These are phyloP conservation scores for Temnothorax longispinosus DNA, from an alignment of 1,140 invertebrate genomes.

Conservation along the genomic window DNA sequence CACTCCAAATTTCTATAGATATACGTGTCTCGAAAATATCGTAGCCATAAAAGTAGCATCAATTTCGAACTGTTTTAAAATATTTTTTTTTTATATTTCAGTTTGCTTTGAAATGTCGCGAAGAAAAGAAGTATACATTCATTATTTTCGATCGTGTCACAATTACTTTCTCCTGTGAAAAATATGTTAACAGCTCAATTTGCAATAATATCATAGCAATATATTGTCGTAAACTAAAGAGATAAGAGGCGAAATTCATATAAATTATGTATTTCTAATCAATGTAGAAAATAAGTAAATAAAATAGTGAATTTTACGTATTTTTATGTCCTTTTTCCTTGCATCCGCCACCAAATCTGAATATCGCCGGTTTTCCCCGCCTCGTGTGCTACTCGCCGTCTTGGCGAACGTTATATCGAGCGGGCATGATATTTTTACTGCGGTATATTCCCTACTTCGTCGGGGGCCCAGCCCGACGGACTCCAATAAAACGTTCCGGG, in stretches of 20 bases:
- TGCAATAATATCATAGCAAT: not conserved
- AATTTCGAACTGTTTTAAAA: not conserved
- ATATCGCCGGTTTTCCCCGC: slow-evolving; percentile 11
- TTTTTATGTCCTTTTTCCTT: not conserved
- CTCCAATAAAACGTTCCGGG: slow-evolving; percentile 52
- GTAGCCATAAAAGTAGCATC: not conserved
- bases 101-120: not conserved
- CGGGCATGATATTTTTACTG: slow-evolving; percentile 42
- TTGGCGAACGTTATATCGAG: slow-evolving; percentile 43
- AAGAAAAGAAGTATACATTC: not conserved
- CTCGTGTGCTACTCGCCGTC: not conserved
- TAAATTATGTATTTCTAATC: not conserved
- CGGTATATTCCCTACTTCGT: slow-evolving; percentile 44
- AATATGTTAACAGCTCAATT: not conserved
- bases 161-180: not conserved
- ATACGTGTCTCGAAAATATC: not conserved
- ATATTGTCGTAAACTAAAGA: not conserved
- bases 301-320: not conserved
- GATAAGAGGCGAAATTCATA: not conserved
- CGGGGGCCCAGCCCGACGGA: slow-evolving; percentile 23
- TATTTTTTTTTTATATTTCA: not conserved
- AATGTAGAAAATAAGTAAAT: not conserved
- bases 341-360: slow-evolving; percentile 5
- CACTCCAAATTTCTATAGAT: slow-evolving; percentile 18
- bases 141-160: not conserved